A percentile compares a stretch with the other conserved stretches of the same genome.
Evolutionary conservation across 2,888 invertebrate genomes (phyloP).

Genomic region (Parnassius apollo): DNA sequence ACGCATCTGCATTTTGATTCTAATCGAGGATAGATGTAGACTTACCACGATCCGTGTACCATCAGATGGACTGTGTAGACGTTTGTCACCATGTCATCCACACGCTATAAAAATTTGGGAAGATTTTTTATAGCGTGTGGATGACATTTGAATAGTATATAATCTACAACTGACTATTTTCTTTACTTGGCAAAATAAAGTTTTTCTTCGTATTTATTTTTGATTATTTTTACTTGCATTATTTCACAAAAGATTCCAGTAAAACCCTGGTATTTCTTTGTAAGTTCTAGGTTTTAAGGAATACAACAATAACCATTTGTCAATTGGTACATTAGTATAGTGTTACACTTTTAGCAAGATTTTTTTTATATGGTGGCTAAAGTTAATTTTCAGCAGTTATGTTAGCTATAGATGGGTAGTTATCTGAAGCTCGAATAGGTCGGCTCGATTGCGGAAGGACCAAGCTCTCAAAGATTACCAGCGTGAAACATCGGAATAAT

Average conservation of each 20-base stretch:
- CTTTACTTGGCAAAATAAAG: constrained; percentile 68
- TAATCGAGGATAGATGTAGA: too few species aligned
- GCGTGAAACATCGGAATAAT: too few species aligned
- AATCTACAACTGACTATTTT: constrained; percentile 67
- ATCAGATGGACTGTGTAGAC: too few species aligned
- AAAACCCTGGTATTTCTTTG: constrained; percentile 71
- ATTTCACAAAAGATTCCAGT: constrained; percentile 71
- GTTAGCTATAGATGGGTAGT: constrained; percentile 34
- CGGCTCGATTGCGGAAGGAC: too few species aligned
- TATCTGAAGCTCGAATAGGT: too few species aligned
- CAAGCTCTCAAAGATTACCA: too few species aligned
- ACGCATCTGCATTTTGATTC: too few species aligned
- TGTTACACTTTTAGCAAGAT: constrained; percentile 52
- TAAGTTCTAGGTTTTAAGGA: constrained; percentile 70
- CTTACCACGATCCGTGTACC: too few species aligned
- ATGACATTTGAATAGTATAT: constrained; percentile 66
- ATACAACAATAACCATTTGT: constrained; percentile 52
- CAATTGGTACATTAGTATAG: constrained; percentile 54
- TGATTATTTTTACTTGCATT: constrained; percentile 58
- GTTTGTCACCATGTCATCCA: too few species aligned
- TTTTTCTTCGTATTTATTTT: constrained; percentile 59
- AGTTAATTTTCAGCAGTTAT: too few species aligned
- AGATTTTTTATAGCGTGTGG: too few species aligned
- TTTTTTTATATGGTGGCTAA: constrained; percentile 44
- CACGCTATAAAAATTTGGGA: constrained; percentile 48